Evolutionary conservation across 2,797 vertebrate species (phyloP).

Genomic region (Fringilla coelebs): DNA sequence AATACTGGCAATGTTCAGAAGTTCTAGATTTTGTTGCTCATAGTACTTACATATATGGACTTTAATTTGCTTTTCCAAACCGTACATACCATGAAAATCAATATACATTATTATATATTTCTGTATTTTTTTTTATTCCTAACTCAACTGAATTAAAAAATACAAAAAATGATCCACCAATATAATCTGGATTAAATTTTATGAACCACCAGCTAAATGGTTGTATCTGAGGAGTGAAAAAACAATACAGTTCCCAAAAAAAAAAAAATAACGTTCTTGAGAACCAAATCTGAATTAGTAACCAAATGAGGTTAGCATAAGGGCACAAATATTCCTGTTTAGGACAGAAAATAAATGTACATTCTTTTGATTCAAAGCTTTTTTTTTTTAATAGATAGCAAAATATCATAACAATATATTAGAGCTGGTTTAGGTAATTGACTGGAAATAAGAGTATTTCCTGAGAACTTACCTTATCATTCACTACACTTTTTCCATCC

Average conservation of each 20-base stretch:
- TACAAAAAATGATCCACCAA: neutral
- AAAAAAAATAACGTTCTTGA: neutral
- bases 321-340: neutral
- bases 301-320: neutral
- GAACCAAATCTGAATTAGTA: neutral
- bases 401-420: neutral
- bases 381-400: neutral
- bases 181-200: neutral
- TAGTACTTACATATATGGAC: neutral
- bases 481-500: conserved; percentile 97
- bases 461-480: conserved; percentile 88
- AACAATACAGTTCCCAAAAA: neutral
- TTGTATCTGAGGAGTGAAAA: neutral
- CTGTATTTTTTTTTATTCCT: neutral
- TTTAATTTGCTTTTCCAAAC: neutral
- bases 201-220: neutral
- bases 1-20: neutral
- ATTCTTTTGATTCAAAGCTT: neutral
- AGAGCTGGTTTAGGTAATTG: neutral
- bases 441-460: neutral
- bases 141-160: neutral
- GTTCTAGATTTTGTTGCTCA: neutral
- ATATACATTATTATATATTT: neutral
- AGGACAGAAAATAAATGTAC: neutral
- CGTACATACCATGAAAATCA: neutral